Evolutionary conservation across 2,797 vertebrate species (phyloP).

Genomic region (Acomys russatus): DNA sequence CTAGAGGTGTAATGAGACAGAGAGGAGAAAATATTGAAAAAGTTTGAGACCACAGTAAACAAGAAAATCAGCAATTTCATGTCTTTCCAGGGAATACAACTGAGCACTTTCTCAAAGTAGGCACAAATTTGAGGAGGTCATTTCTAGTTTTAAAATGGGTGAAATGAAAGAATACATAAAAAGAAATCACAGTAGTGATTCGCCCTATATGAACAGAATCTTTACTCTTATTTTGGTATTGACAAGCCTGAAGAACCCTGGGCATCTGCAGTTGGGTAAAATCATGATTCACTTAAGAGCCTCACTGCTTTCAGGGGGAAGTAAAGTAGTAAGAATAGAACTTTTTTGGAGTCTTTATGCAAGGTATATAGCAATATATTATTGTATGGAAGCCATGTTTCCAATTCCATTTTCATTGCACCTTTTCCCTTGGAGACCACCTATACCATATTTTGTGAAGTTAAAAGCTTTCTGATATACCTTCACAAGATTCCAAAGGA

Average conservation of each 20-base stretch:
- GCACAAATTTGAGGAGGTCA: neutral
- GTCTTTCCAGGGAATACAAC: neutral
- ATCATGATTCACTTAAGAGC: conserved; percentile 34
- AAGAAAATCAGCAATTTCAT: conserved; percentile 12
- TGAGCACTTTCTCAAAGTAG: neutral
- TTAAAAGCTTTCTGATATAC: conserved; percentile 9
- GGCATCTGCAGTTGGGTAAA: conserved; percentile 27
- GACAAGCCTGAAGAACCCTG: neutral
- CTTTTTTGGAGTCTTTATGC: neutral
- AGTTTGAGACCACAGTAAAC: neutral
- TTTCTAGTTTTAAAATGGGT: neutral
- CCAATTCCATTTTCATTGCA: neutral
- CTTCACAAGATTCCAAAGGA: conserved; percentile 30
- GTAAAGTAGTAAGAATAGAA: neutral
- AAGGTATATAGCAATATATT: neutral
- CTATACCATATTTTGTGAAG: conserved; percentile 26
- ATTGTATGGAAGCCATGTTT: neutral
- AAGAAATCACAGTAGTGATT: neutral
- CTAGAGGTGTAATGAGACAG: neutral
- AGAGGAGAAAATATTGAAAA: conserved; percentile 29
- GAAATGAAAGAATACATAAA: neutral
- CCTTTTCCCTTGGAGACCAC: neutral
- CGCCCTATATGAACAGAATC: neutral
- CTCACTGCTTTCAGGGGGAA: neutral
- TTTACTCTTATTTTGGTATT: conserved; percentile 34